Evolutionary conservation across 2,113 vertebrate genomes (phyloP).

Genomic region (Xiphophorus couchianus): DNA sequence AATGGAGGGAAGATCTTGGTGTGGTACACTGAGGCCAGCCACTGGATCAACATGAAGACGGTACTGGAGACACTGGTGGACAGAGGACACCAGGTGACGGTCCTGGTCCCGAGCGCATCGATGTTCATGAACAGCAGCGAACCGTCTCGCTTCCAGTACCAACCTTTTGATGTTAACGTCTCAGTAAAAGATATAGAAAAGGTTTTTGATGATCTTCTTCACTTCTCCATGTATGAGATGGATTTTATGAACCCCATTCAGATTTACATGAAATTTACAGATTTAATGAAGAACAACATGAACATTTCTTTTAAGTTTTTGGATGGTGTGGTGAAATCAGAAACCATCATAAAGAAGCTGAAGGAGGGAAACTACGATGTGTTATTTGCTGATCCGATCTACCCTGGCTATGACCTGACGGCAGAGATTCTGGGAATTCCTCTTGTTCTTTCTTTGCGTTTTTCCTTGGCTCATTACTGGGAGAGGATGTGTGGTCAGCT

Average conservation of each 20-base stretch:
- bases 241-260: constrained; percentile 49
- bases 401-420: constrained; percentile 66
- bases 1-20: constrained; percentile 79
- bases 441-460: constrained; percentile 70
- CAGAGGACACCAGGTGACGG: constrained; percentile 77
- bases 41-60: constrained; percentile 82
- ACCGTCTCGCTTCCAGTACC: constrained; percentile 41
- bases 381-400: constrained; percentile 69
- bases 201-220: constrained; percentile 35
- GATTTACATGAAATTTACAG: constrained; percentile 35
- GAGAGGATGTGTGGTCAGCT: constrained; percentile 76
- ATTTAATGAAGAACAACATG: constrained; percentile 2
- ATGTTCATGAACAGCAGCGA: constrained; percentile 60
- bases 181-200: constrained; percentile 25
- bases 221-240: constrained; percentile 67
- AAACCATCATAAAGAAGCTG: constrained; percentile 67
- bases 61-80: constrained; percentile 69
- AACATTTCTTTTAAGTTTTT: constrained; percentile 28
- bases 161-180: constrained; percentile 51
- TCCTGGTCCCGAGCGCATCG: constrained; percentile 44
- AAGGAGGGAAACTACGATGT: constrained; percentile 69
- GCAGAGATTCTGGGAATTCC: constrained; percentile 73
- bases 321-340: constrained; percentile 68
- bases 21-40: constrained; percentile 82
- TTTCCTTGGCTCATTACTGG: constrained; percentile 50